These are phyloP conservation scores for Nothura maculosa DNA, from an alignment of 2,797 vertebrate genomes.

Conservation along the genomic window DNA sequence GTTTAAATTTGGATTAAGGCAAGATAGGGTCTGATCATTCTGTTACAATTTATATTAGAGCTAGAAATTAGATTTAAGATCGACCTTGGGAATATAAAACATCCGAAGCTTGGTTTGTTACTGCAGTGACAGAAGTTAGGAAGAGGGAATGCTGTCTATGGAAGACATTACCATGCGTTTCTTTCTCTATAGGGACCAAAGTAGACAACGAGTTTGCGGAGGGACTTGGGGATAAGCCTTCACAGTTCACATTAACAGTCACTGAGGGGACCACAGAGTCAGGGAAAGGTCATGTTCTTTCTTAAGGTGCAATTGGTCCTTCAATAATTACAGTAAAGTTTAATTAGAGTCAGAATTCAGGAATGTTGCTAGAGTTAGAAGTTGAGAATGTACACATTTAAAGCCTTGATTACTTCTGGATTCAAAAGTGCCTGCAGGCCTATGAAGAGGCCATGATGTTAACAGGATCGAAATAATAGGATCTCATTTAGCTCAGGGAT, in stretches of 20 bases:
- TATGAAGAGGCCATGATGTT: constrained; percentile 50
- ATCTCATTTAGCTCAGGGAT: constrained; percentile 47
- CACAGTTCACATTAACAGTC: constrained; percentile 1
- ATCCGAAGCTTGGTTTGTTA: not conserved
- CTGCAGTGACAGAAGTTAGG: not conserved
- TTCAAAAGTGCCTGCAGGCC: constrained; percentile 50
- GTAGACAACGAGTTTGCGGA: not conserved
- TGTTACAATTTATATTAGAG: not conserved
- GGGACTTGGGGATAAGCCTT: not conserved
- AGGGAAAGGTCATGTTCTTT: constrained; percentile 20
- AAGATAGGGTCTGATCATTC: not conserved
- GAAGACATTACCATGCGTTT: not conserved
- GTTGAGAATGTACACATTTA: constrained; percentile 43
- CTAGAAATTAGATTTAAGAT: not conserved
- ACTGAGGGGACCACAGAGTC: not conserved
- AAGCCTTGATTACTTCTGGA: constrained; percentile 33
- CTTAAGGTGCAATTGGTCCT: constrained; percentile 27
- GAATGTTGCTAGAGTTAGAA: constrained; percentile 37
- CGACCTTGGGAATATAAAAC: not conserved
- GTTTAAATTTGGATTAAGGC: not conserved
- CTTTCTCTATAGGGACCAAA: not conserved
- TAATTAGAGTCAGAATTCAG: constrained; percentile 58
- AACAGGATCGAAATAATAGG: constrained; percentile 68
- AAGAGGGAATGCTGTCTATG: not conserved
- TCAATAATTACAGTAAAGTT: constrained; percentile 60